These are phyloP conservation scores for Pangasianodon hypophthalmus DNA, from an alignment of 2,113 vertebrate genomes.

Conservation along the genomic window DNA sequence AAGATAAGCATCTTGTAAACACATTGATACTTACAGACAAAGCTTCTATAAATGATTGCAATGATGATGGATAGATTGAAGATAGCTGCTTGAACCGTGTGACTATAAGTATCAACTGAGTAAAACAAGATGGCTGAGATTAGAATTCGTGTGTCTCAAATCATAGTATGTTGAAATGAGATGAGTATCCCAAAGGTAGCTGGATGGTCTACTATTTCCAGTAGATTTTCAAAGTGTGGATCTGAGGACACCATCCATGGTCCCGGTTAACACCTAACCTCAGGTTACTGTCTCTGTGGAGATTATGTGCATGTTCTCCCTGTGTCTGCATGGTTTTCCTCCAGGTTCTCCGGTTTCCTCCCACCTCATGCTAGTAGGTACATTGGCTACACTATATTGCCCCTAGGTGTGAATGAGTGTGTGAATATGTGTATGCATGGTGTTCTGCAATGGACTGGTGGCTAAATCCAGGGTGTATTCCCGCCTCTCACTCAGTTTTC, in stretches of 20 bases:
- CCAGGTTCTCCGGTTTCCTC: not conserved
- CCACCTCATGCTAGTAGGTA: not conserved
- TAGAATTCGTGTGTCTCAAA: too few species aligned
- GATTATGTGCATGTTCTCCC: not conserved
- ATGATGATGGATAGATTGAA: too few species aligned
- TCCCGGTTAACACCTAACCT: not conserved
- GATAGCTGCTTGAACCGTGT: too few species aligned
- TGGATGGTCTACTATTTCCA: too few species aligned
- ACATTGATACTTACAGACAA: too few species aligned
- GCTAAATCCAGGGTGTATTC: not conserved
- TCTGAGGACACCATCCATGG: not conserved
- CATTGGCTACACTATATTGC: not conserved
- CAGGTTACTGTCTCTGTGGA: not conserved
- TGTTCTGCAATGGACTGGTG: not conserved
- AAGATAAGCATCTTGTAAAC: too few species aligned
- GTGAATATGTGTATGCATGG: not conserved
- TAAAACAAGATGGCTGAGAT: too few species aligned
- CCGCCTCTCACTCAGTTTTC: not conserved
- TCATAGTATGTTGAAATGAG: too few species aligned
- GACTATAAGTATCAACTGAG: too few species aligned
- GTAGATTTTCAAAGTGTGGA: too few species aligned
- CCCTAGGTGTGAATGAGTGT: not conserved
- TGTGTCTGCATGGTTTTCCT: not conserved
- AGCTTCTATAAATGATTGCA: too few species aligned
- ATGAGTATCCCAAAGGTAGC: too few species aligned